Conservation (phyloP, 2,888 invertebrate genomes). For the Tholera decimalis region DNA sequence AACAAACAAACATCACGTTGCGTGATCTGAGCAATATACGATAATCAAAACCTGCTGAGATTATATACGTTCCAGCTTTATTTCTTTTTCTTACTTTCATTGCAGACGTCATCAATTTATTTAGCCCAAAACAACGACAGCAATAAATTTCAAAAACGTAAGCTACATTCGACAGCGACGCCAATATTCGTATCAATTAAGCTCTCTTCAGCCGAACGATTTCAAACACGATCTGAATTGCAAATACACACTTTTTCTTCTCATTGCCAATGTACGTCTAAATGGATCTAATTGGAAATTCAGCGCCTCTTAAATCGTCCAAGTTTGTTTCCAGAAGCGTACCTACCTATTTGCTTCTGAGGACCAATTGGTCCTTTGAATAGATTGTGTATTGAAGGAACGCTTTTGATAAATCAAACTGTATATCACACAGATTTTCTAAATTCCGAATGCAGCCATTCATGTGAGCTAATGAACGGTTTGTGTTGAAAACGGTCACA, state of each 20-base stretch:
- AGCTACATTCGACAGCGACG: conserved; percentile 52
- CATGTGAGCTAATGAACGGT: conserved; percentile 37
- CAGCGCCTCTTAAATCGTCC: conserved; percentile 71
- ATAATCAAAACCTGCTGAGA: too few relatives aligned
- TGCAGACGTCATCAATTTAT: conserved; percentile 31
- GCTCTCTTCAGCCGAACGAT: conserved; percentile 76
- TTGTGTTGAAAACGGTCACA: conserved; percentile 26
- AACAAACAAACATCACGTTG: too few relatives aligned
- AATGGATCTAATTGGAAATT: conserved; percentile 83
- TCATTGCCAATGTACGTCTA: conserved; percentile 71
- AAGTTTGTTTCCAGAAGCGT: conserved; percentile 57
- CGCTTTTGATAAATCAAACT: conserved; percentile 32
- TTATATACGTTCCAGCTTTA: too few relatives aligned
- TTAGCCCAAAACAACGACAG: conserved; percentile 36
- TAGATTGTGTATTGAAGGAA: conserved; percentile 37
- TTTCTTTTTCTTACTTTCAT: not conserved
- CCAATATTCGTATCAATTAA: conserved; percentile 85
- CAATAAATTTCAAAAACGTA: conserved; percentile 53
- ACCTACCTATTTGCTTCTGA: conserved; percentile 7
- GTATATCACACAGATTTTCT: conserved; percentile 6
- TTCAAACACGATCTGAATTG: conserved; percentile 83
- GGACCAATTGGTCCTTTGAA: conserved; percentile 61
- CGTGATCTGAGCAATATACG: too few relatives aligned
- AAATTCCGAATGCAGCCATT: conserved; percentile 26
- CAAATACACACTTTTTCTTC: conserved; percentile 82